Conservation (phyloP, 2,797 vertebrate genomes). For the Centropyge bicolor region DNA sequence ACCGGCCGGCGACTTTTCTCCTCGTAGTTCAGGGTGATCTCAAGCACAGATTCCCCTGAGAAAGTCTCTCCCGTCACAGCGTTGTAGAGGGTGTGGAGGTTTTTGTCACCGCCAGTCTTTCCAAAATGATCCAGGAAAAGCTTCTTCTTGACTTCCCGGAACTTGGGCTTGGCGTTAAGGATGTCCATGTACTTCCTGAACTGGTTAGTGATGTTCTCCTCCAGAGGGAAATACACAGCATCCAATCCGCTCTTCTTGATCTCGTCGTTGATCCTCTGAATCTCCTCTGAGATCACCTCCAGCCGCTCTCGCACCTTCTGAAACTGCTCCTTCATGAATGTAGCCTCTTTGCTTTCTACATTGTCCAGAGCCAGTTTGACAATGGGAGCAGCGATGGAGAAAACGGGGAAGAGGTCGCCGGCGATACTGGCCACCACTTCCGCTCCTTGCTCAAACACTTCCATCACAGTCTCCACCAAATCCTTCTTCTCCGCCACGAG, state of each 20-base stretch:
- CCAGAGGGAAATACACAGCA: constrained; percentile 81
- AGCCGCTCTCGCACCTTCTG: constrained; percentile 85
- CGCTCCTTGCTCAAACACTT: constrained; percentile 86
- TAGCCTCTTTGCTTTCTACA: constrained; percentile 85
- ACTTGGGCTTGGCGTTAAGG: constrained; percentile 84
- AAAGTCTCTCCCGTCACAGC: constrained; percentile 84
- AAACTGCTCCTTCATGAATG: constrained; percentile 87
- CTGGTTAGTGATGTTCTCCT: constrained; percentile 88
- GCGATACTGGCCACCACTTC: constrained; percentile 83
- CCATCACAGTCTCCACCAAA: constrained; percentile 84
- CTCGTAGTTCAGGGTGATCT: constrained; percentile 84
- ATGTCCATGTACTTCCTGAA: constrained; percentile 90
- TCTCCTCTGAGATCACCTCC: constrained; percentile 83
- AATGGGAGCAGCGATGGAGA: constrained; percentile 85
- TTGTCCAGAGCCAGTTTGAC: constrained; percentile 85
- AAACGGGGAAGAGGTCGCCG: constrained; percentile 86
- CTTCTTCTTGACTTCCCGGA: constrained; percentile 85
- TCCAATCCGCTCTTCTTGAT: constrained; percentile 85
- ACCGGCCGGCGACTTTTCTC: constrained; percentile 83
- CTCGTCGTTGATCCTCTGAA: constrained; percentile 82
- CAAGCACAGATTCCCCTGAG: constrained; percentile 82
- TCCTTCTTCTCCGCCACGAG: constrained; percentile 82
- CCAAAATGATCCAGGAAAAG: constrained; percentile 84
- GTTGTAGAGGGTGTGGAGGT: constrained; percentile 81
- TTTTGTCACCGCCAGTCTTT: constrained; percentile 82